These are phyloP conservation scores for Peromyscus melanophrys DNA, from an alignment of 2,797 vertebrate genomes.

Conservation along the genomic window DNA sequence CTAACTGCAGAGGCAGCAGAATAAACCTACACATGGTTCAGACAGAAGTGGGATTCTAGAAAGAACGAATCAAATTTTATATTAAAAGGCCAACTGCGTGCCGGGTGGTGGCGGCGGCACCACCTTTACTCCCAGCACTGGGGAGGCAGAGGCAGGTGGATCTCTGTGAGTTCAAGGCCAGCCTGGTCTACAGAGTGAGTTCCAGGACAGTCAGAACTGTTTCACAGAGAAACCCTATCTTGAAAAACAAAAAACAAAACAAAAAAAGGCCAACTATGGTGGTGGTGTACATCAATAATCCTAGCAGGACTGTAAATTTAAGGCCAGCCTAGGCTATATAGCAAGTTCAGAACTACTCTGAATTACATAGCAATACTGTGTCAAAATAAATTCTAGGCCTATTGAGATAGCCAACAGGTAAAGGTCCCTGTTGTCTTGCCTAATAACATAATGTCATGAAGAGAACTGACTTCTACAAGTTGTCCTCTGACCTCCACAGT, in stretches of 20 bases:
- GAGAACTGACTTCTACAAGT: background rate
- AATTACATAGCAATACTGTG: background rate
- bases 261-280: background rate
- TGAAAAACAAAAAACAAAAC: too few relatives aligned
- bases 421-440: background rate
- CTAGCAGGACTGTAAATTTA: background rate
- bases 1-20: slow-evolving; percentile 15
- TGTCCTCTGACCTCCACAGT: background rate
- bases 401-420: too few relatives aligned
- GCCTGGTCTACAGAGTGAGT: too few relatives aligned
- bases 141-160: too few relatives aligned
- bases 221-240: too few relatives aligned
- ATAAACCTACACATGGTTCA: slow-evolving; percentile 37
- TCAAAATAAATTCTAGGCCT: background rate
- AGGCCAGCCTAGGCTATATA: background rate
- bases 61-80: slow-evolving; percentile 19
- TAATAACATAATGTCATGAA: background rate
- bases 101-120: too few relatives aligned
- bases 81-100: background rate
- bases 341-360: background rate
- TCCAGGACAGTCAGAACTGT: too few relatives aligned
- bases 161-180: too few relatives aligned
- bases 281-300: background rate
- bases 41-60: background rate
- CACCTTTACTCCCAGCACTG: too few relatives aligned